Conservation (phyloP, 2,797 vertebrate genomes). For the Dicrostonyx torquatus region DNA sequence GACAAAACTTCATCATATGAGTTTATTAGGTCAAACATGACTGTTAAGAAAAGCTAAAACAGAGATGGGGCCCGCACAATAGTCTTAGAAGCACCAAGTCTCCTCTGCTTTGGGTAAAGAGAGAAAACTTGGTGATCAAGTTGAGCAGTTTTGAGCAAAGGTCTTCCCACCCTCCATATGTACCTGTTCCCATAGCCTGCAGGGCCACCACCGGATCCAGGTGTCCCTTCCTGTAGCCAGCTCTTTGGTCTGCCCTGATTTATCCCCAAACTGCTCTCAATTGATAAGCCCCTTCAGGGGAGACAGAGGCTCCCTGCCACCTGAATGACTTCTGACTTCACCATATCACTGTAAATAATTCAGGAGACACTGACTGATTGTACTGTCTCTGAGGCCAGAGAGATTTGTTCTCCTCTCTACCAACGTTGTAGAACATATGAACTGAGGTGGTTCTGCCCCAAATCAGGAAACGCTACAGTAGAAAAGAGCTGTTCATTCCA, state of each 20-base stretch:
- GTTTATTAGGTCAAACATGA: not conserved
- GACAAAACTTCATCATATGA: not conserved
- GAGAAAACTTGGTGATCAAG: not conserved
- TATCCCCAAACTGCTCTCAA: not conserved
- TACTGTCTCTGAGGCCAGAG: not conserved
- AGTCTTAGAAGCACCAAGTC: not conserved
- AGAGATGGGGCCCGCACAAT: not conserved
- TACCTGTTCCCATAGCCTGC: not conserved
- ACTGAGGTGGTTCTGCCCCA: not conserved
- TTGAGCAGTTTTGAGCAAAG: not conserved
- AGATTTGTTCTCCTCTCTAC: rapidly evolving
- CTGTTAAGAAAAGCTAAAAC: not conserved
- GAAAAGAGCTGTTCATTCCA: not conserved
- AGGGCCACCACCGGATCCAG: not conserved
- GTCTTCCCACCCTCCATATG: not conserved
- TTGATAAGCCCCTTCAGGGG: not conserved
- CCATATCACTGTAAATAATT: not conserved
- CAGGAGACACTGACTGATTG: rapidly evolving
- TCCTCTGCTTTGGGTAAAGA: not conserved
- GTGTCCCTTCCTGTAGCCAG: too few species aligned
- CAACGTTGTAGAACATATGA: not conserved
- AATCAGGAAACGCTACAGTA: not conserved
- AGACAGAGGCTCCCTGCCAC: not conserved
- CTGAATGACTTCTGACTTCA: not conserved
- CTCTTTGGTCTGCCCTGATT: not conserved